Evolutionary conservation across 2,888 invertebrate genomes (phyloP), one percentile per base, ranked within the genome.

Genomic region (Heliconius ismenius): DNA sequence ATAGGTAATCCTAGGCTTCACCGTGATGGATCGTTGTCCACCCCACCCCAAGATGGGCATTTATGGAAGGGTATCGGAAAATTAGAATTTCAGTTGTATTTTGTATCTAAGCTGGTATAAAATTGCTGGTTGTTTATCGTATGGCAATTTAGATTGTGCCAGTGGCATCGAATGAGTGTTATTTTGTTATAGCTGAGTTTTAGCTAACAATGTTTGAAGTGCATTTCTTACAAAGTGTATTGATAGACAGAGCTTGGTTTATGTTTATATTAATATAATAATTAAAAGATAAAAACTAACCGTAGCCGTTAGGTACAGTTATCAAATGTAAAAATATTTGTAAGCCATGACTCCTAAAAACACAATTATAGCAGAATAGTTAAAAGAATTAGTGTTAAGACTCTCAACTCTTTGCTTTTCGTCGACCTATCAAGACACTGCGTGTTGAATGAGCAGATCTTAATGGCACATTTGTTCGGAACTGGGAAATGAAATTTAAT

Each of bases 1-100:
- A 80, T 81, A 82, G 81, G 82, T 86, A 85, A 87, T 87, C 83
- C 84, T 82, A 79, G 83, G 81, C 79, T 81, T 77, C 74, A 67
- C 81, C 83, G 81, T 87, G 87, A 88, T 87, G 85, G 86, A 76
- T 70, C 75, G 58, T 21, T 43, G 75, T 70, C 77, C 62, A 76
- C 54, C 67, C 62, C 74, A 76, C 54, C 70, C 62, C 70, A 54
- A 63, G 69, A 75, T 73, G 70, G 60, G 58, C 65, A 65, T 28
- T 65, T 64, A 69, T 39, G 64, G 62, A 21, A 26, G 49, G 60
- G 43, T 74, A 74, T 78, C 63, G 74, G 74, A 49, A 76, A 73
- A 76, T 76, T 74, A 74, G 68, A 73, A 76, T 74, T 77, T 74
- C 69, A 74, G 60, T 62, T 64, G 28, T 64, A 64, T 49, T 49